These are phyloP conservation scores for Halcyon senegalensis DNA, from an alignment of 2,113 vertebrate genomes.

Conservation along the genomic window DNA sequence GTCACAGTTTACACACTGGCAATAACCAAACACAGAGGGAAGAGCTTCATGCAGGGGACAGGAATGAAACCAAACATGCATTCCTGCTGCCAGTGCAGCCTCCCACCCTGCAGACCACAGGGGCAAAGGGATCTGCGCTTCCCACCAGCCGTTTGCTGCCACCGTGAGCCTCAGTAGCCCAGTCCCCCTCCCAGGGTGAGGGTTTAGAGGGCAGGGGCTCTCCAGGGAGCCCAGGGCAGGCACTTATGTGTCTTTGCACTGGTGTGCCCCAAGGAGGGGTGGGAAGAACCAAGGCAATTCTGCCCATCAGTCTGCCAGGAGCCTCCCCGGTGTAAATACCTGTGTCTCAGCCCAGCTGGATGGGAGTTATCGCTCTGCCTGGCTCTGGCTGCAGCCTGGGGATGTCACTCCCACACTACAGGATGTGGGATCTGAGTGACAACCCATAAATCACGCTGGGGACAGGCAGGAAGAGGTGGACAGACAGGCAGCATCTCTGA, in stretches of 20 bases:
- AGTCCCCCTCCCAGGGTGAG: not conserved
- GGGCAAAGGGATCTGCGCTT: not conserved
- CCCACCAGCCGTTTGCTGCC: not conserved
- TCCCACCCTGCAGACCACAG: accelerated
- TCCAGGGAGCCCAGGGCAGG: not conserved
- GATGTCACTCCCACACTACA: accelerated
- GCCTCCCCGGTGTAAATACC: not conserved
- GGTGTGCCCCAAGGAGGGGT: not conserved
- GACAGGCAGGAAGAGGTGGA: not conserved
- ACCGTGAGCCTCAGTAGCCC: not conserved
- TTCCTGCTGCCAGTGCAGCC: not conserved
- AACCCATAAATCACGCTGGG: not conserved
- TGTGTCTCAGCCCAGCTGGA: accelerated
- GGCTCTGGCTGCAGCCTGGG: not conserved
- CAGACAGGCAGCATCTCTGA: not conserved
- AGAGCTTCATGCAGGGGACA: not conserved
- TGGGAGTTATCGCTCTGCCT: not conserved
- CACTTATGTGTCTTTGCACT: not conserved
- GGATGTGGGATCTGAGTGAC: not conserved
- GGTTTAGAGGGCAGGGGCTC: not conserved
- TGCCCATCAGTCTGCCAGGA: not conserved
- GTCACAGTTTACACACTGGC: accelerated
- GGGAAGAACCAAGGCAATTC: not conserved
- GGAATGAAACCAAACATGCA: not conserved
- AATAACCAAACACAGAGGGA: not conserved